phyloP scores from a whole-genome alignment of 2,888 invertebrate genomes.

The Achlya flavicornis region DNA sequence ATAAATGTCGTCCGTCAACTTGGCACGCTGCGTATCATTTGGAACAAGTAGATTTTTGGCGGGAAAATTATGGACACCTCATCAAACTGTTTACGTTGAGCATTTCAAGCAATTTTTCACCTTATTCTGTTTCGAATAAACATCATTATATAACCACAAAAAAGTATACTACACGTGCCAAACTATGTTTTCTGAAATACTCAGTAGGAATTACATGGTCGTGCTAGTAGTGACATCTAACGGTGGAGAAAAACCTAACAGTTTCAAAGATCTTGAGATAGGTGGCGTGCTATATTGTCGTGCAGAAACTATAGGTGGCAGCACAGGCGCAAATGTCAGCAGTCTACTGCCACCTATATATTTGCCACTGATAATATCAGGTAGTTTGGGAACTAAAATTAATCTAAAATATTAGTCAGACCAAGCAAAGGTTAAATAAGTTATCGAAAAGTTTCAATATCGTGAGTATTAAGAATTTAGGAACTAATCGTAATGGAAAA shows the following conservation, averaged over 20 bases:
- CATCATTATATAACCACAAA: not conserved
- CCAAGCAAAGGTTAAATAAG: too few relatives aligned
- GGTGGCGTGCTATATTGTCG: not conserved
- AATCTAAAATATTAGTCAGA: too few relatives aligned
- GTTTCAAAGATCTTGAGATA: not conserved
- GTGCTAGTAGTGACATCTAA: not conserved
- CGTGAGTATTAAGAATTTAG: too few relatives aligned
- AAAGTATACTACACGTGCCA: not conserved
- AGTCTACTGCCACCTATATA: too few relatives aligned
- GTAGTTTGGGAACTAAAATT: too few relatives aligned
- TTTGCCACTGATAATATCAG: too few relatives aligned
- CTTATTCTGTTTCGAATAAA: slow-evolving; percentile 14
- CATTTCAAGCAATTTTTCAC: slow-evolving; percentile 22
- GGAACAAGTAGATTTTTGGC: slow-evolving; percentile 63
- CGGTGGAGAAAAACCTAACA: not conserved
- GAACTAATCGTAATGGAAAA: too few relatives aligned
- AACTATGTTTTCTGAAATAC: slow-evolving; percentile 1
- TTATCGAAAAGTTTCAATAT: too few relatives aligned
- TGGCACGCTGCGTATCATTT: slow-evolving; percentile 63
- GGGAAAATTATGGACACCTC: slow-evolving; percentile 64
- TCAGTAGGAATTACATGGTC: not conserved
- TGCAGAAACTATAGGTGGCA: not conserved
- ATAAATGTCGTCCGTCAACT: slow-evolving; percentile 52
- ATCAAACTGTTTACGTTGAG: slow-evolving; percentile 25
- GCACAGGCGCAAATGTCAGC: not conserved